Evolutionary conservation across 2,113 vertebrate species (phyloP).

Genomic region (Notiomystis cincta): DNA sequence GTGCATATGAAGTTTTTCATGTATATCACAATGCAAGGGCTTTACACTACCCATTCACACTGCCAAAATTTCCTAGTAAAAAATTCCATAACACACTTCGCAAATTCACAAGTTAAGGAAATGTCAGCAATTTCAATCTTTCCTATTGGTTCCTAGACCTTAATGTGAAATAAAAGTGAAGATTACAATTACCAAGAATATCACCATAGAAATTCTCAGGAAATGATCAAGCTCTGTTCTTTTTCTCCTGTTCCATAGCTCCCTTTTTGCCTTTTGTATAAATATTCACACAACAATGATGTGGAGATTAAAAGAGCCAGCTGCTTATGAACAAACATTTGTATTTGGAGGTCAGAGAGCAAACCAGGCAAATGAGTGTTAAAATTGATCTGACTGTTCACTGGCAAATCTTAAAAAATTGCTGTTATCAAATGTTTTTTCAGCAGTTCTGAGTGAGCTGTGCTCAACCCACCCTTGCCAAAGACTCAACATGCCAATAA

Average conservation of each 20-base stretch:
- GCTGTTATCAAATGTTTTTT: neutral
- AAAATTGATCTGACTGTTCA: neutral
- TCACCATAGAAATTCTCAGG: neutral
- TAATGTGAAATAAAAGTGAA: slow-evolving; percentile 4
- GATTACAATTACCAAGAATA: neutral
- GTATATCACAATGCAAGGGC: neutral
- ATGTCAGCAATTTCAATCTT: neutral
- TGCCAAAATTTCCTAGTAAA: neutral
- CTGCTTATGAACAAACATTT: slow-evolving; percentile 23
- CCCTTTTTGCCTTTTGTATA: neutral
- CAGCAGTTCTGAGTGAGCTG: neutral
- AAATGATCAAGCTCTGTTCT: neutral
- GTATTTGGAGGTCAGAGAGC: neutral
- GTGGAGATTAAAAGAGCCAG: neutral
- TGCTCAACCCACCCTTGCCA: neutral
- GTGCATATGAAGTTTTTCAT: neutral
- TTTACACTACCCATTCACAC: neutral
- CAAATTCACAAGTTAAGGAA: neutral
- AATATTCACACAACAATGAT: neutral
- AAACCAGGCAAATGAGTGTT: neutral
- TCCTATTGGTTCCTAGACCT: neutral
- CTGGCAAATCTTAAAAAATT: neutral
- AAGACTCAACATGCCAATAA: neutral
- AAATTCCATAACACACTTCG: neutral
- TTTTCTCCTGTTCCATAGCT: neutral